These are phyloP conservation scores for Aix galericulata DNA, from an alignment of 2,113 vertebrate species.

Conservation along the genomic window DNA sequence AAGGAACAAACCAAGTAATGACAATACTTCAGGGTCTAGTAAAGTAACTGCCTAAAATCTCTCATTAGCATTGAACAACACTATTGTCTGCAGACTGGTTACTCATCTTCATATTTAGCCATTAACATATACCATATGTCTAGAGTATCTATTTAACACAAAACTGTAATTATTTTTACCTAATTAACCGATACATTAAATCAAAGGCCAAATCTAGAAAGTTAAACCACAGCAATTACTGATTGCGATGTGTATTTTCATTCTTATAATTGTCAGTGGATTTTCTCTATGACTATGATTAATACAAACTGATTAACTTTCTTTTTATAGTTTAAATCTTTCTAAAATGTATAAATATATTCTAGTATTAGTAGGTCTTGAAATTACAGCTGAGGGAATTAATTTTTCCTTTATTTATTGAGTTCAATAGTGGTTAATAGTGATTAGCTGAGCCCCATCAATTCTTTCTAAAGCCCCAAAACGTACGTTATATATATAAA, in stretches of 20 bases:
- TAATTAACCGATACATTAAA: constrained; percentile 51
- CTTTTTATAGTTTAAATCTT: constrained; percentile 26
- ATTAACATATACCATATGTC: constrained; percentile 21
- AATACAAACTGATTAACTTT: constrained; percentile 35
- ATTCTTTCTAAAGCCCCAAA: not conserved
- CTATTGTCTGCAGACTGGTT: not conserved
- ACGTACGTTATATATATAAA: not conserved
- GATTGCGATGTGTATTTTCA: not conserved
- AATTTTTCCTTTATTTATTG: not conserved
- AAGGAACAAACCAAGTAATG: not conserved
- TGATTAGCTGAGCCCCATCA: not conserved
- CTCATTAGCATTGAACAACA: not conserved
- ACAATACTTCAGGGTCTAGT: not conserved
- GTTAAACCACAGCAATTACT: not conserved
- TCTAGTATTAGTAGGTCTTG: not conserved
- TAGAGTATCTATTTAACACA: constrained; percentile 16
- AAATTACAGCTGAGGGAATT: not conserved
- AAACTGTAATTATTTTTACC: constrained; percentile 50
- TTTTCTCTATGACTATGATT: constrained; percentile 8
- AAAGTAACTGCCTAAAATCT: not conserved
- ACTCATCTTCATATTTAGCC: not conserved
- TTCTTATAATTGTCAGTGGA: constrained; percentile 16
- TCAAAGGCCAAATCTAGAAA: not conserved
- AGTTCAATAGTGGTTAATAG: not conserved
- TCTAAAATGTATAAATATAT: constrained; percentile 22